phyloP scores from a whole-genome alignment of 2,797 vertebrate species.

The Hoplostethus mediterraneus region DNA sequence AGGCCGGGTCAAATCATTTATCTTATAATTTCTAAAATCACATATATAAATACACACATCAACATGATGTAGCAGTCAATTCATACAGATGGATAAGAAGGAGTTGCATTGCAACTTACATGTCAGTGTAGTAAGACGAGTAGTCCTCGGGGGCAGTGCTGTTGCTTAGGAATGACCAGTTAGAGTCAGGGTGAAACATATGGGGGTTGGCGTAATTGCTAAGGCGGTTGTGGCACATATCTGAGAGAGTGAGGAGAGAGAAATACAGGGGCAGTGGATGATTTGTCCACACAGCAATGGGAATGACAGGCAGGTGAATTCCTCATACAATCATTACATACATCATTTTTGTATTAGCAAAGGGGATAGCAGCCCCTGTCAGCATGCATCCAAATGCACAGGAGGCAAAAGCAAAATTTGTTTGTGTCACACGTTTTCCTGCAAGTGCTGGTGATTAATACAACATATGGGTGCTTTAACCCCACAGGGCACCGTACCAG shows the following conservation, averaged over 20 bases:
- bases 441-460: neutral
- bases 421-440: neutral
- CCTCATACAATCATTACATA: too few relatives aligned
- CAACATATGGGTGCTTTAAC: conserved; percentile 8
- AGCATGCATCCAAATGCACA: neutral
- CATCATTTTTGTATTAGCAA: too few relatives aligned
- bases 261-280: neutral
- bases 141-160: neutral
- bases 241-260: conserved; percentile 50
- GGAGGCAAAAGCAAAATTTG: neutral
- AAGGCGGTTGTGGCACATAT: conserved; percentile 34
- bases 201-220: conserved; percentile 43
- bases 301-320: too few relatives aligned
- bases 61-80: neutral
- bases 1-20: neutral
- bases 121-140: neutral
- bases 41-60: neutral
- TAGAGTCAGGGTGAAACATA: conserved; percentile 36
- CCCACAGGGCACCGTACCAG: conserved; percentile 77
- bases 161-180: conserved; percentile 78
- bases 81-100: neutral
- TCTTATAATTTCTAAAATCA: neutral
- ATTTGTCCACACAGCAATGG: too few relatives aligned
- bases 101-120: conserved; percentile 58
- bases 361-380: neutral